Evolutionary conservation across 2,113 vertebrate species (phyloP).

Genomic region (Sander vitreus): DNA sequence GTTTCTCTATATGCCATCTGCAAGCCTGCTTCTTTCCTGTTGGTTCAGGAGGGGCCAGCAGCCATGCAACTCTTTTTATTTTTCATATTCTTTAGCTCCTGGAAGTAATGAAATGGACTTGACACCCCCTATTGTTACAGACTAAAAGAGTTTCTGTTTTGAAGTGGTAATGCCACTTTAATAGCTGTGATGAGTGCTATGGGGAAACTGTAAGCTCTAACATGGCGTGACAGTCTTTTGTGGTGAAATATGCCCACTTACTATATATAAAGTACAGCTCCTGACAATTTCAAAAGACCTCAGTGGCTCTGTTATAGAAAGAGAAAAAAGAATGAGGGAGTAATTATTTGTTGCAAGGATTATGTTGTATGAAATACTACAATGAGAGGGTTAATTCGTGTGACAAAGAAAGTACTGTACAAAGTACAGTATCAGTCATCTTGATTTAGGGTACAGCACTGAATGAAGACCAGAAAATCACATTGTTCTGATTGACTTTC

Average conservation of each 20-base stretch:
- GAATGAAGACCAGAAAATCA: not conserved
- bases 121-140: conserved; percentile 55
- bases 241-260: conserved; percentile 69
- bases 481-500: not conserved
- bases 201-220: conserved; percentile 74
- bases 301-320: conserved; percentile 42
- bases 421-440: not conserved
- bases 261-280: conserved; percentile 60
- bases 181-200: conserved; percentile 78
- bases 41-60: conserved; percentile 28
- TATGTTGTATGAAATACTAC: conserved; percentile 32
- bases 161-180: conserved; percentile 81
- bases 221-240: conserved; percentile 75
- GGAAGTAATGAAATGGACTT: conserved; percentile 64
- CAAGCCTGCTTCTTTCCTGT: not conserved
- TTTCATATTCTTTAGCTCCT: conserved; percentile 61
- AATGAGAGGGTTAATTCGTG: conserved; percentile 28
- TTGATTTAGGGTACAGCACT: not conserved
- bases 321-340: conserved; percentile 17
- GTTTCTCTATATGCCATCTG: not conserved
- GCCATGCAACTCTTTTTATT: conserved; percentile 45
- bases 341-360: conserved; percentile 40
- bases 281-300: conserved; percentile 58
- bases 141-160: conserved; percentile 75
- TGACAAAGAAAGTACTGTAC: conserved; percentile 18